These are phyloP conservation scores for Sesamia inferens DNA, from an alignment of 2,888 invertebrate species.

Conservation along the genomic window DNA sequence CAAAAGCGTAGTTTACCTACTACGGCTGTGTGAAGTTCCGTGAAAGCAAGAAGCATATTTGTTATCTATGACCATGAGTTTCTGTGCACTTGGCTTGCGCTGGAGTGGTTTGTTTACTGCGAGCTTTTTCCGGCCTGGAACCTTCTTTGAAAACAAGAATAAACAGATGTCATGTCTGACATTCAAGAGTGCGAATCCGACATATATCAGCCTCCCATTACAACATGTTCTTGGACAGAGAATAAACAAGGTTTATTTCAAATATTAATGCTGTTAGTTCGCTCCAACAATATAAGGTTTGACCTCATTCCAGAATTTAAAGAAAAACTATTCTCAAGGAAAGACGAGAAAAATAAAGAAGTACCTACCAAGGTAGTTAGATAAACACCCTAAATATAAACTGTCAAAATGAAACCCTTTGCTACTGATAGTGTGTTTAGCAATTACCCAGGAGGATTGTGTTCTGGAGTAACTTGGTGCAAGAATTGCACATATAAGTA, in stretches of 20 bases:
- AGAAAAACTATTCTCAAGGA: constrained; percentile 28
- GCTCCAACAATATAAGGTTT: constrained; percentile 15
- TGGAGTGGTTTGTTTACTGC: constrained; percentile 34
- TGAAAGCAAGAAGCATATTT: not conserved
- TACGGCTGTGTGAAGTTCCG: not conserved
- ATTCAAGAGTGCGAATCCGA: constrained; percentile 21
- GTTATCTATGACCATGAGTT: constrained; percentile 10
- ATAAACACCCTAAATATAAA: not conserved
- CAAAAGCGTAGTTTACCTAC: not conserved
- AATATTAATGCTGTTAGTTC: constrained; percentile 35
- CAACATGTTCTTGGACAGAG: constrained; percentile 32
- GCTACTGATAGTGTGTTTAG: no score
- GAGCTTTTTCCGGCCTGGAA: constrained; percentile 22
- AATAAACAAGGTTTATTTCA: constrained; percentile 30
- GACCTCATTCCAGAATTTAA: constrained; percentile 38
- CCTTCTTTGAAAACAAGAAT: constrained; percentile 13
- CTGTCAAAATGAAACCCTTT: no score
- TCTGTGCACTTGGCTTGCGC: not conserved
- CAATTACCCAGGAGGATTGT: constrained; percentile 1
- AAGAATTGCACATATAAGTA: constrained; percentile 9
- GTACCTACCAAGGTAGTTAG: not conserved
- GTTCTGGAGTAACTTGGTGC: constrained; percentile 9
- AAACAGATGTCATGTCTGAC: constrained; percentile 21
- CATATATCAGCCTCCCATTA: constrained; percentile 18
- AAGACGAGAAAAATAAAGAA: constrained; percentile 12